Evolutionary conservation across 1,140 invertebrate species (phyloP), one percentile per base, ranked within the genome.

Genomic region (Dinothrombium tinctorium): DNA sequence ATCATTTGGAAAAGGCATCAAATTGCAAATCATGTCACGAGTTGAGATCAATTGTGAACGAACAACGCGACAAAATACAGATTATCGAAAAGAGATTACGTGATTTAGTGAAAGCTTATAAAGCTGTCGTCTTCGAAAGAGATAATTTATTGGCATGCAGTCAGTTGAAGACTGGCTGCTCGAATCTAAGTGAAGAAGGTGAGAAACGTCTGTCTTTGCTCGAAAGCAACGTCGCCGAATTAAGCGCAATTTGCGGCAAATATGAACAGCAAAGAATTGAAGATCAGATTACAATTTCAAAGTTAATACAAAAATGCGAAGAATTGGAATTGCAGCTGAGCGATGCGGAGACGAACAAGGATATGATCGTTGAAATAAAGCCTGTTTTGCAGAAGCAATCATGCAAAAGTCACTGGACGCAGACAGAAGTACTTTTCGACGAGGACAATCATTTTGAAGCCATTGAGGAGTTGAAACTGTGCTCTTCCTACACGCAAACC

Each of bases 161-260:
- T n/a, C 24, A 45, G 12, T 15, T 14, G 11, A 31, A n/a, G 23
- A 33, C 24, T 23, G 11, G 22, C 1, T 20, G 15, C 12, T 4
- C 32, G 12, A 36, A 25, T 5, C 12, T 19, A 23, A 17, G 17
- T 12, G 31, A 42, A 14, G 38, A 43, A 41, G 44, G 46, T n/a
- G 44, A 47, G 26, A 40, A 39, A 41, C n/a, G 45, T 1, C n/a
- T 47, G 5, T 26, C 45, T 24, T 14, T 14, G 8, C 19, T 47
- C 2, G 45, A 47, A 22, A 14, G 26, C 21, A 47, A 19, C 36
- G 26, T 47, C n/a, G n/a, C 12, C 17, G 38, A 47, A 35, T n/a
- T 47, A n/a, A 47, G 37, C n/a, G 4, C 20, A 20, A 33, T 47
- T 19, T 44, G 42, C 39, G 45, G 45, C 15, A 40, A 46, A 38